Conservation (phyloP, 1,140 invertebrate species). For the Heterodera carotae region DNA sequence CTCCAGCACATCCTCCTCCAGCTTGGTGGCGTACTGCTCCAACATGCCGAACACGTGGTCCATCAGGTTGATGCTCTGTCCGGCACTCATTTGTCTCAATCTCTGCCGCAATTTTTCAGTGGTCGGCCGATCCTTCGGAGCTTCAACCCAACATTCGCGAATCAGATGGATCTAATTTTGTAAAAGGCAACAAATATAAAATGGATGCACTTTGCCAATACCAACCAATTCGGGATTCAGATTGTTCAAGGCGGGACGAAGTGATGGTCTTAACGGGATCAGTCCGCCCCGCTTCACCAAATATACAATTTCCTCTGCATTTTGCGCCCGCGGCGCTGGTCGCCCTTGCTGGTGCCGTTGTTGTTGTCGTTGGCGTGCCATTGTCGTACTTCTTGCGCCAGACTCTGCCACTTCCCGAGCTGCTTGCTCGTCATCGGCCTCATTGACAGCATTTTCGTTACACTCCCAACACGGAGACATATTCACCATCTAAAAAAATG, state of each 20-base stretch:
- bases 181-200: not conserved
- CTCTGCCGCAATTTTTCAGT: not conserved
- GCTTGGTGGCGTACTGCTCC: constrained; percentile 72
- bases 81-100: constrained; percentile 6
- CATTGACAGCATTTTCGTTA: no score
- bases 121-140: not conserved
- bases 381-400: not conserved
- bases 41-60: constrained; percentile 54
- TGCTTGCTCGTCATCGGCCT: not conserved
- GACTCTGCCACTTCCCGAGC: not conserved
- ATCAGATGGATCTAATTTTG: not conserved
- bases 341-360: not conserved
- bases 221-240: constrained; percentile 31
- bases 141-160: constrained; percentile 57
- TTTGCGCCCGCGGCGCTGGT: not conserved
- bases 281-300: constrained; percentile 37
- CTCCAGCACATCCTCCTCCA: constrained; percentile 83
- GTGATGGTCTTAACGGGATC: constrained; percentile 15
- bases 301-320: constrained; percentile 34
- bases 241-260: constrained; percentile 27
- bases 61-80: constrained; percentile 45
- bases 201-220: not conserved
- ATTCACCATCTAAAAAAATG: constrained; percentile 8
- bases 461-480: not conserved
- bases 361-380: no score